phyloP scores from a whole-genome alignment of 1,140 invertebrate species.

The Ostrea denselamellosa region DNA sequence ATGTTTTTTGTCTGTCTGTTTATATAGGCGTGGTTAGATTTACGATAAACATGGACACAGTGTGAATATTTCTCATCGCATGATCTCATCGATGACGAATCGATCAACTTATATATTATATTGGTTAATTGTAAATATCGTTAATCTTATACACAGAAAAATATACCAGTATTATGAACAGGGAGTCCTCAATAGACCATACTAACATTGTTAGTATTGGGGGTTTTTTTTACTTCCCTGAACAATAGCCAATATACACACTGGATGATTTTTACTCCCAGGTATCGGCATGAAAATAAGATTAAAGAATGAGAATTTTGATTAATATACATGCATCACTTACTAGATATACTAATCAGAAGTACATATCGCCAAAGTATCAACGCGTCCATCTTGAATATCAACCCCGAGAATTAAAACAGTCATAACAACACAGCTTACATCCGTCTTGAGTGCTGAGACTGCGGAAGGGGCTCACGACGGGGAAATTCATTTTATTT shows the following conservation, averaged over 20 bases:
- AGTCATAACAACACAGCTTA: background rate
- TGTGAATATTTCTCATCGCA: too few relatives aligned
- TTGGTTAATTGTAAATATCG: too few relatives aligned
- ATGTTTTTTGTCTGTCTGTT: too few relatives aligned
- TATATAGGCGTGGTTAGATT: too few relatives aligned
- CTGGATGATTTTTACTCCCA: background rate
- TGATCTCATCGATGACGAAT: too few relatives aligned
- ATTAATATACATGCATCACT: background rate
- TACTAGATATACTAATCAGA: background rate
- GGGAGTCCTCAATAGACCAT: background rate
- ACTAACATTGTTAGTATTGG: background rate
- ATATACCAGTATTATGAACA: background rate
- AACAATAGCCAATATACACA: background rate
- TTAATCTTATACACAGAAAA: too few relatives aligned
- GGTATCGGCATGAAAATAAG: background rate
- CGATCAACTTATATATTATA: too few relatives aligned
- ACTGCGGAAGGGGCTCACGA: background rate
- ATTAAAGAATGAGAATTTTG: background rate
- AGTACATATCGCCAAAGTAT: slow-evolving; percentile 19
- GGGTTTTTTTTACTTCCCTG: background rate
- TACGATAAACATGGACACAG: too few relatives aligned
- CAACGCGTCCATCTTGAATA: slow-evolving; percentile 25
- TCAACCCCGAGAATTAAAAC: background rate
- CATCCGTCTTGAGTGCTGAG: slow-evolving; percentile 29
- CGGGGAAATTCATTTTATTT: background rate